Conservation (phyloP, 2,797 vertebrate species). For the Anas capensis region DNA sequence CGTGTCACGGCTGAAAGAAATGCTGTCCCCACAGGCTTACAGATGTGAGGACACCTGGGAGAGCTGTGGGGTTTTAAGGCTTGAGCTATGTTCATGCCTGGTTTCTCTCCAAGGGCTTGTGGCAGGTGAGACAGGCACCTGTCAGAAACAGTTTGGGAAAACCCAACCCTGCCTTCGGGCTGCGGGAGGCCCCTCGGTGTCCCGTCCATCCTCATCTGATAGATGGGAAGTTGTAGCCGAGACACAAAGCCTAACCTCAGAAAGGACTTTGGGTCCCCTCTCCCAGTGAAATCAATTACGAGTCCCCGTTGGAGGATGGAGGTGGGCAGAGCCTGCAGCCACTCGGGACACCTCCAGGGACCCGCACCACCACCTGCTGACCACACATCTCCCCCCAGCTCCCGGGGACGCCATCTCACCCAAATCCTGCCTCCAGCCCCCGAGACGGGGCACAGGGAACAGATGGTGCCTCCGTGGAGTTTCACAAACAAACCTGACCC, state of each 20-base stretch:
- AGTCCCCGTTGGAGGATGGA: accelerated
- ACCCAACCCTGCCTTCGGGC: neutral
- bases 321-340: neutral
- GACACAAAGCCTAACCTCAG: neutral
- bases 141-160: neutral
- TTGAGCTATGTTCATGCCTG: accelerated
- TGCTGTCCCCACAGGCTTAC: neutral
- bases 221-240: neutral
- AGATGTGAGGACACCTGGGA: neutral
- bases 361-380: neutral
- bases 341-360: neutral
- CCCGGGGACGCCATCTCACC: neutral
- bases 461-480: constrained; percentile 49
- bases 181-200: neutral
- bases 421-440: neutral
- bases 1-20: accelerated
- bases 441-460: neutral
- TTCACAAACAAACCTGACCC: constrained; percentile 71
- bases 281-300: neutral
- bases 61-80: neutral
- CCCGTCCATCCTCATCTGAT: neutral
- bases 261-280: neutral
- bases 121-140: neutral
- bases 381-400: neutral
- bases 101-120: neutral